Conservation (phyloP, 2,113 vertebrate genomes). For the Pipra filicauda region DNA sequence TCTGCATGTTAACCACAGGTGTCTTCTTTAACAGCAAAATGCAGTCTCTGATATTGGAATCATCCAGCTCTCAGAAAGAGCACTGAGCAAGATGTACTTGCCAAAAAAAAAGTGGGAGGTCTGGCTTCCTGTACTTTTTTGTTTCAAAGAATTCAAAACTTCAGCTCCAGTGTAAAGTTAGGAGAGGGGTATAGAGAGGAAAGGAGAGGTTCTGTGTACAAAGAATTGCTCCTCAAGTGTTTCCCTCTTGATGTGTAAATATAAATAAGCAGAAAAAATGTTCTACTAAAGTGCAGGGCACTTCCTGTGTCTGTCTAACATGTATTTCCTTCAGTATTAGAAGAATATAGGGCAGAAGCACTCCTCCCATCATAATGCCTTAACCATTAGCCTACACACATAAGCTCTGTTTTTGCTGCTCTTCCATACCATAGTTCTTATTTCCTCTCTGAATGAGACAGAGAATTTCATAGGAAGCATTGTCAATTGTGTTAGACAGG, state of each 20-base stretch:
- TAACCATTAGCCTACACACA: fast-evolving
- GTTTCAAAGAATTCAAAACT: neutral
- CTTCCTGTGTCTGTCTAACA: neutral
- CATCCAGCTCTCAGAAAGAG: neutral
- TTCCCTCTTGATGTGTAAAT: neutral
- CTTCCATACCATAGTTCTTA: neutral
- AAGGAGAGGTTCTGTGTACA: too few relatives aligned
- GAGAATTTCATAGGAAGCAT: neutral
- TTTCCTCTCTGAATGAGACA: neutral
- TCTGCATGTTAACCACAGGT: fast-evolving
- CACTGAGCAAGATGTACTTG: neutral
- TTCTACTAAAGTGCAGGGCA: fast-evolving
- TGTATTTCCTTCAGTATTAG: neutral
- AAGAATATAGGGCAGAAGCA: fast-evolving
- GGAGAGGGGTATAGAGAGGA: too few relatives aligned
- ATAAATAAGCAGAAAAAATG: neutral
- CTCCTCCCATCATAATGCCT: neutral
- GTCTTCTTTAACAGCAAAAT: neutral
- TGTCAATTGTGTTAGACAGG: neutral
- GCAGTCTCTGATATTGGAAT: neutral
- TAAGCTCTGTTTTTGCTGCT: neutral
- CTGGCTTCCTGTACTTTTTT: neutral
- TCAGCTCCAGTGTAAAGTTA: neutral
- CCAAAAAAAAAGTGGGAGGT: neutral
- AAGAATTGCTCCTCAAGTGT: neutral